phyloP scores from a whole-genome alignment of 2,888 invertebrate species.

The Dimorphilus gyrociliatus region DNA sequence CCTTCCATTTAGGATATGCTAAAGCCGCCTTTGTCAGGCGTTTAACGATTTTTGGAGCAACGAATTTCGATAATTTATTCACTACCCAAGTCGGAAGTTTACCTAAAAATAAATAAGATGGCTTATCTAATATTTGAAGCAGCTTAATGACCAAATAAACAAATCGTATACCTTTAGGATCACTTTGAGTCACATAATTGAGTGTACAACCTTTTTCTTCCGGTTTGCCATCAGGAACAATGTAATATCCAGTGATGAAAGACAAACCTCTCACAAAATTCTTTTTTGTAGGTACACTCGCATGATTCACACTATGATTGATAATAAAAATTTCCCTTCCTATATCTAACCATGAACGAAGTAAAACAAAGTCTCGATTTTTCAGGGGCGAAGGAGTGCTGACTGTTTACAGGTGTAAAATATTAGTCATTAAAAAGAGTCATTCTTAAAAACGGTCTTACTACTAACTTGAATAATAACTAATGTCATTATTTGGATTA shows the following conservation, averaged over 20 bases:
- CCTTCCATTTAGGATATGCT: conserved; percentile 68
- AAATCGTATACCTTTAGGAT: conserved; percentile 55
- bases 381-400: conserved; percentile 69
- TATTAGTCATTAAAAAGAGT: background rate
- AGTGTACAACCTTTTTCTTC: conserved; percentile 46
- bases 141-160: conserved; percentile 2
- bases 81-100: conserved; percentile 68
- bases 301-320: conserved; percentile 76
- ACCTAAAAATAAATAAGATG: conserved; percentile 18
- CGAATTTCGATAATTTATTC: conserved; percentile 66
- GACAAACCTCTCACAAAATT: conserved; percentile 55
- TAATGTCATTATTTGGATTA: conserved; percentile 80
- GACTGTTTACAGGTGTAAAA: conserved; percentile 45
- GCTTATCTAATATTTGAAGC: conserved; percentile 4
- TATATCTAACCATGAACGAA: conserved; percentile 76
- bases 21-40: conserved; percentile 62
- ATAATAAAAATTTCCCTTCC: conserved; percentile 69
- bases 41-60: conserved; percentile 70
- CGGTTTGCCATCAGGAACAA: conserved; percentile 45
- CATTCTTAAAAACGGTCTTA: background rate
- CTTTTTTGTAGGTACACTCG: conserved; percentile 59
- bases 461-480: conserved; percentile 66
- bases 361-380: conserved; percentile 76
- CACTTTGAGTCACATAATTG: conserved; percentile 73
- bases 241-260: conserved; percentile 48